Base-by-base conservation (phyloP, 2,113 vertebrate species). In the Setophaga kirtlandii region DNA sequence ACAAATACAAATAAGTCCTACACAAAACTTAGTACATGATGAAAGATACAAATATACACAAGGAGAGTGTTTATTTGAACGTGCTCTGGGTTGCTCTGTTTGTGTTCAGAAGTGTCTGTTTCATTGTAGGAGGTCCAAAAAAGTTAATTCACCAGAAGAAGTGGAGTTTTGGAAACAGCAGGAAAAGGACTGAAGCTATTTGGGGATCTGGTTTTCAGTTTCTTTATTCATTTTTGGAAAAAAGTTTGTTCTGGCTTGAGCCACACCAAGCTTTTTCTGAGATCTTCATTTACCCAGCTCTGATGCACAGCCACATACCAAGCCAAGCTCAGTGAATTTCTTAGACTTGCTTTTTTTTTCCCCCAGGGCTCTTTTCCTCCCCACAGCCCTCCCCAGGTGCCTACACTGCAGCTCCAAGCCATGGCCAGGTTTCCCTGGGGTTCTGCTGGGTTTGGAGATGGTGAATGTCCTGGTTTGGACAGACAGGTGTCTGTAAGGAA, bases 51-150 rank as follows among this genome's bases (percentile, higher is more conserved):
- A 92, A 83, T 90, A 87, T 2, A 91, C 90, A 83, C 79, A 41
- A 46, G 82, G 79, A 39, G 27, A 83, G 71, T 93, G 95, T 96
- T 97, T 96, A 81, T 95, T 95, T 94, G 83, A 71, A 71, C 0
- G 19, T 53, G 83, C 73, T 89, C 64, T 82, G 1, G 87, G 37
- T n/a, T 50, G 37, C 67, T 83, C 94, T 83, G 42, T 47, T 84
- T 28, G 0, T 7, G 2, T 84, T 87, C 37, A 1, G 73, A 67
- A 46, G 71, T 70, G 87, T 47, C 71, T 88, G 50, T 28, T 86
- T 92, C 93, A 27, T 81, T 90, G 92, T 94, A 95, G 92, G 86
- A 95, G 90, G 73, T 93, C 95, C 93, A 92, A 78, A 52, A 59
- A 59, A 59, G 60, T 77, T 42, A 88, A 94, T 93, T 94, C 91